phyloP scores from a whole-genome alignment of 2,113 vertebrate genomes.

The Columba livia region DNA sequence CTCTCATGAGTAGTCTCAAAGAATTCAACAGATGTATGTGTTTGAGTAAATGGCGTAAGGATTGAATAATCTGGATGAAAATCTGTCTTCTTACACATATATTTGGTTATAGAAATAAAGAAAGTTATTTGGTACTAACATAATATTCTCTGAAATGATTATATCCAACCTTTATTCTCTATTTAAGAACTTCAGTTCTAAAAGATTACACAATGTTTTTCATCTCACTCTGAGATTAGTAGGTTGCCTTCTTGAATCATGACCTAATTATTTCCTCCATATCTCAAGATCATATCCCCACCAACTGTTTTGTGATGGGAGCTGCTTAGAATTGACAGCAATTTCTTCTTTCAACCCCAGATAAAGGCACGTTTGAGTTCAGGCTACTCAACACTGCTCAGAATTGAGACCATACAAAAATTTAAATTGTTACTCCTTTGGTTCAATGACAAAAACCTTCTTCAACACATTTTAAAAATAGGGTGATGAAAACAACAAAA shows the following conservation, averaged over 20 bases:
- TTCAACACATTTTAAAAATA: constrained; percentile 55
- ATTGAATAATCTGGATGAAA: neutral
- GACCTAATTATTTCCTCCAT: neutral
- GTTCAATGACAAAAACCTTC: constrained; percentile 8
- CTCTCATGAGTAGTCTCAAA: neutral
- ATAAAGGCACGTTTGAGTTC: neutral
- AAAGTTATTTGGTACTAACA: neutral
- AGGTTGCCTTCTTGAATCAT: neutral
- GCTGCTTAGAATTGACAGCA: neutral
- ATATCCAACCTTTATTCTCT: neutral
- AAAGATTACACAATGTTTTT: neutral
- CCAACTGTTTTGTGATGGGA: neutral
- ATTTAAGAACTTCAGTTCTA: neutral
- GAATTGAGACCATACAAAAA: neutral
- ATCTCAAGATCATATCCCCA: neutral
- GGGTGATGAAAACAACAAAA: constrained; percentile 41
- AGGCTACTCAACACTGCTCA: neutral
- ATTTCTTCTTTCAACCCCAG: neutral
- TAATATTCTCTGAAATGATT: neutral
- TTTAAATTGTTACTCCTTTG: neutral
- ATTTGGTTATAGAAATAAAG: neutral
- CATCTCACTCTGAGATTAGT: neutral
- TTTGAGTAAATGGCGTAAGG: neutral
- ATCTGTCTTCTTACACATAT: neutral
- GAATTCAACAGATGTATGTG: neutral